phyloP scores from a whole-genome alignment of 2,797 vertebrate species.

The Staurois parvus region DNA sequence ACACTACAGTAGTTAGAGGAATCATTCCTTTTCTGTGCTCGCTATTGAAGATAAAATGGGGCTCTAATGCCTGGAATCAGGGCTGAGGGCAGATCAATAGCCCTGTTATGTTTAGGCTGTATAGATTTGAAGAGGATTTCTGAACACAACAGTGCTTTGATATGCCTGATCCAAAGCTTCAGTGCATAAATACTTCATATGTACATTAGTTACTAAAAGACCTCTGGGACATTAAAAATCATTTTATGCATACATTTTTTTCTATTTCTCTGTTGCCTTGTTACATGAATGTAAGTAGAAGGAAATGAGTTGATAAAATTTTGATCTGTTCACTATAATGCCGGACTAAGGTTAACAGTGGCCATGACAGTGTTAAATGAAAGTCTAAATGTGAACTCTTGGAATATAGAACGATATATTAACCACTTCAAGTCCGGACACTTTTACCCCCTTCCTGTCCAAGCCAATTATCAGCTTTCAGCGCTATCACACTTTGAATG shows the following conservation, averaged over 20 bases:
- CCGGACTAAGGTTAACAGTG: neutral
- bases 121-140: conserved; percentile 21
- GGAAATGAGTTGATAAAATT: neutral
- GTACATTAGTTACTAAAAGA: neutral
- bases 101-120: conserved; percentile 39
- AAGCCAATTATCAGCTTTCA: too few relatives aligned
- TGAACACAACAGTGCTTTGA: conserved; percentile 22
- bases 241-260: neutral
- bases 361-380: too few relatives aligned
- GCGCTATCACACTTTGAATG: too few relatives aligned
- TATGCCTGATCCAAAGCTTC: conserved; percentile 18
- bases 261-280: neutral
- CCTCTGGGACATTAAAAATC: neutral
- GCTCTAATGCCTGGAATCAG: conserved; percentile 39
- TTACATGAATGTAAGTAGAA: neutral
- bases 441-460: too few relatives aligned
- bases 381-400: too few relatives aligned
- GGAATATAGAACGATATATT: too few relatives aligned
- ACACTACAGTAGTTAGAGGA: conserved; percentile 39
- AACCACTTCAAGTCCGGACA: too few relatives aligned
- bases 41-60: conserved; percentile 35
- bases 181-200: conserved; percentile 8
- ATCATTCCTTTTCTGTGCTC: conserved; percentile 31
- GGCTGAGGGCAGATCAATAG: conserved; percentile 50
- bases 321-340: neutral